These are phyloP conservation scores for Otolemur crassicaudatus DNA, from an alignment of 2,797 vertebrate genomes.

Conservation along the genomic window DNA sequence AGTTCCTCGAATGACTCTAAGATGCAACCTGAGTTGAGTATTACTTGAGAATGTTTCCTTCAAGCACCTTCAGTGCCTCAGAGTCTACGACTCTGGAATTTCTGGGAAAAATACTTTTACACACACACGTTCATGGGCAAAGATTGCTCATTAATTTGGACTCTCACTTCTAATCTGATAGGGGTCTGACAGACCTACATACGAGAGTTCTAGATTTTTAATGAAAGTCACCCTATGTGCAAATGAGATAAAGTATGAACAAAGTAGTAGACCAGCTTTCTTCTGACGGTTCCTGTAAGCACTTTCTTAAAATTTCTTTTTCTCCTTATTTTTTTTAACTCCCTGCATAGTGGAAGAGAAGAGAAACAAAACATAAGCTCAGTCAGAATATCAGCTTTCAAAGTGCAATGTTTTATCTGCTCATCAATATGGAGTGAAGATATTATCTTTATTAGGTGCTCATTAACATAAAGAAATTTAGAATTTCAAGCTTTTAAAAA, in stretches of 20 bases:
- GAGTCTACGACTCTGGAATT: background rate
- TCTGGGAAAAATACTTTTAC: background rate
- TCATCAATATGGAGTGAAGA: background rate
- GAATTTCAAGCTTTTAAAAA: constrained; percentile 42
- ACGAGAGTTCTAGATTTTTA: background rate
- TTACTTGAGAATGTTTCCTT: background rate
- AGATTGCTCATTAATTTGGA: background rate
- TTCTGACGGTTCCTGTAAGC: background rate
- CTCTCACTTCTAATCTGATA: background rate
- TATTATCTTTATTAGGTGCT: background rate
- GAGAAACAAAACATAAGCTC: background rate
- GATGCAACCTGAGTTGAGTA: background rate
- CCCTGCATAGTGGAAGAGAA: background rate
- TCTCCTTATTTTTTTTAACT: background rate
- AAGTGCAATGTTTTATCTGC: background rate
- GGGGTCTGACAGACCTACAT: background rate
- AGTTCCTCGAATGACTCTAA: background rate
- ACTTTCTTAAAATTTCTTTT: background rate
- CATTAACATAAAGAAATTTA: background rate
- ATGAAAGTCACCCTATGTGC: background rate
- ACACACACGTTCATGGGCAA: background rate
- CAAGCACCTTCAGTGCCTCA: background rate
- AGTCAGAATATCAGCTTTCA: background rate
- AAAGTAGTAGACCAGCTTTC: background rate
- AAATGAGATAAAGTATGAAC: background rate